Conservation (phyloP, 92 coral and sea anemone genomes). For the Scolanthus callimorphus region DNA sequence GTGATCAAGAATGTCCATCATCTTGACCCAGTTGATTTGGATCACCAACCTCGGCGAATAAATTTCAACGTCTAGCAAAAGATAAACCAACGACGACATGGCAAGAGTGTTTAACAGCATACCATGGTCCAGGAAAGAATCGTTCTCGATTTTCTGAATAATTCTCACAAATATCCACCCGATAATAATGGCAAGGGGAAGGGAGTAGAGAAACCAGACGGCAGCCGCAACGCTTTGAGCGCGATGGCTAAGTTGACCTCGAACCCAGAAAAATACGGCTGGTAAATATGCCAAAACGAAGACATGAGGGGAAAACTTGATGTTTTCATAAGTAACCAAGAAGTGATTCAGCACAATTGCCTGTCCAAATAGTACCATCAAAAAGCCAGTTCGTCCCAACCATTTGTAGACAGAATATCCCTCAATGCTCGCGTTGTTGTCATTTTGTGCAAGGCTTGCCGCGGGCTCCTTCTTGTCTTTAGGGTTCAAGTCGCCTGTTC, state of each 20-base stretch:
- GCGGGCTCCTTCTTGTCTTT: too few species aligned
- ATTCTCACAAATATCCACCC: conserved; percentile 31
- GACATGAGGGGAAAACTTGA: conserved; percentile 28
- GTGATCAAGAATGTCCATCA: conserved; percentile 17
- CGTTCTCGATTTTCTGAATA: conserved; percentile 21
- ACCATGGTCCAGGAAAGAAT: conserved; percentile 30
- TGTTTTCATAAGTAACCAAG: conserved; percentile 15
- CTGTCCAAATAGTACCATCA: conserved; percentile 18
- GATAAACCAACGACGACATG: conserved; percentile 18
- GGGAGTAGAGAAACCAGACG: conserved; percentile 27
- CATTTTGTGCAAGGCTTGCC: too few species aligned
- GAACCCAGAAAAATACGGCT: conserved; percentile 34
- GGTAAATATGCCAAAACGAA: conserved; percentile 27
- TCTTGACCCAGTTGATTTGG: conserved; percentile 24
- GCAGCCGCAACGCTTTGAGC: conserved; percentile 33
- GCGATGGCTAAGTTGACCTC: conserved; percentile 29
- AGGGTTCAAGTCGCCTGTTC: too few species aligned
- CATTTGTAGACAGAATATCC: conserved; percentile 17
- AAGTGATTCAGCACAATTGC: conserved; percentile 15
- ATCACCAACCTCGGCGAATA: conserved; percentile 18
- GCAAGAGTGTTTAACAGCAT: conserved; percentile 20
- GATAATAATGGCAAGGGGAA: conserved; percentile 16
- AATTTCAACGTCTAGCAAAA: conserved; percentile 15
- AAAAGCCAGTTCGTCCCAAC: conserved; percentile 22
- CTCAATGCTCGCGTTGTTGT: too few species aligned